phyloP scores from a whole-genome alignment of 2,888 invertebrate genomes.

The Athalia cordata region DNA sequence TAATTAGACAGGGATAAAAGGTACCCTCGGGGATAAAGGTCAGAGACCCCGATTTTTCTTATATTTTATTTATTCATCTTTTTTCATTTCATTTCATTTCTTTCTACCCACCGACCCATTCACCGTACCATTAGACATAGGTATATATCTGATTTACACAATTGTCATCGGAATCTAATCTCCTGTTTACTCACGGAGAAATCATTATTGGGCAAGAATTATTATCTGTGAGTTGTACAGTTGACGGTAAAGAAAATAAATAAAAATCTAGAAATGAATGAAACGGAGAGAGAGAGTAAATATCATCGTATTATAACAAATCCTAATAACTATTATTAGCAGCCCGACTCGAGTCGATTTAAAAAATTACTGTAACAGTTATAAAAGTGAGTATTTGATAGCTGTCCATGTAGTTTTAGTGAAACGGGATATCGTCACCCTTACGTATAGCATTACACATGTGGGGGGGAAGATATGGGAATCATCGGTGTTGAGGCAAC shows the following conservation, averaged over 20 bases:
- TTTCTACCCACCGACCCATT: background rate
- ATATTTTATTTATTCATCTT: background rate
- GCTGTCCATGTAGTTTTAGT: too few relatives aligned
- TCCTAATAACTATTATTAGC: too few relatives aligned
- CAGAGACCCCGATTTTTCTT: conserved; percentile 14
- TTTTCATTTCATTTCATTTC: too few relatives aligned
- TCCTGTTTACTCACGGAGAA: background rate
- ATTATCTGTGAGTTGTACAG: background rate
- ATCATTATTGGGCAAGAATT: background rate
- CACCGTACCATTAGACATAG: background rate
- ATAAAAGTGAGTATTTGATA: background rate
- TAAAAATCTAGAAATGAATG: background rate
- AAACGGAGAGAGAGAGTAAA: too few relatives aligned
- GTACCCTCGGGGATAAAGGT: conserved; percentile 13
- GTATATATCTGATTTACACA: background rate
- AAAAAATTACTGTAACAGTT: too few relatives aligned
- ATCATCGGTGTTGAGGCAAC: background rate
- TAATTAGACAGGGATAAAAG: conserved; percentile 41
- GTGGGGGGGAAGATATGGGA: background rate
- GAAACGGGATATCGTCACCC: background rate
- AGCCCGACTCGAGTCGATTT: too few relatives aligned
- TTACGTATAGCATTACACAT: background rate
- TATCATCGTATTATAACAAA: too few relatives aligned
- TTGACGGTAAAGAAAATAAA: background rate
- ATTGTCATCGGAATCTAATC: conserved; percentile 16